Conservation (phyloP, 2,888 invertebrate species). For the Octodonta nipae region DNA sequence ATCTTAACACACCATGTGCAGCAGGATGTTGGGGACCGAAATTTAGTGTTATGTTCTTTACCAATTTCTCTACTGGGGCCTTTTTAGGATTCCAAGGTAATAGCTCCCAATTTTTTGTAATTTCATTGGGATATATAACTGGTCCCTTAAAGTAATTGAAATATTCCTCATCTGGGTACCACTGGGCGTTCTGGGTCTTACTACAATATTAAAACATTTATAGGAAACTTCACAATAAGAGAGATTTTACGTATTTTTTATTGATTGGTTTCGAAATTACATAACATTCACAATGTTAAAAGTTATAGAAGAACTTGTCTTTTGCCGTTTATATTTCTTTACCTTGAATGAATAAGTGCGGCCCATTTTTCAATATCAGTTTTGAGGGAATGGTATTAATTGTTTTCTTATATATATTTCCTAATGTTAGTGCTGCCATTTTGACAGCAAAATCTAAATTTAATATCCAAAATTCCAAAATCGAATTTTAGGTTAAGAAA, state of each 20-base stretch:
- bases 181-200: constrained; percentile 37
- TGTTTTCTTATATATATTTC: too few species aligned
- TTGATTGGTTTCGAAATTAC: constrained; percentile 10
- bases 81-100: constrained; percentile 51
- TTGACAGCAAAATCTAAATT: too few species aligned
- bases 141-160: constrained; percentile 55
- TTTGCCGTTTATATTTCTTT: too few species aligned
- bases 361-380: too few species aligned
- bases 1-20: constrained; percentile 79
- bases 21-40: constrained; percentile 93
- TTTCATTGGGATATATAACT: constrained; percentile 61
- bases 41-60: constrained; percentile 75
- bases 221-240: constrained; percentile 30
- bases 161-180: constrained; percentile 70
- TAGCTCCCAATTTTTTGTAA: constrained; percentile 45
- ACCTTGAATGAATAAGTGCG: too few species aligned
- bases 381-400: too few species aligned
- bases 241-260: constrained; percentile 3
- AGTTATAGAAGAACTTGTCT: too few species aligned
- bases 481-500: too few species aligned
- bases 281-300: too few species aligned
- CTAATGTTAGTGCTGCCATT: too few species aligned
- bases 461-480: too few species aligned
- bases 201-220: constrained; percentile 39
- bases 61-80: constrained; percentile 57